Evolutionary conservation across 2,113 vertebrate genomes (phyloP).

Genomic region (Tyto alba): DNA sequence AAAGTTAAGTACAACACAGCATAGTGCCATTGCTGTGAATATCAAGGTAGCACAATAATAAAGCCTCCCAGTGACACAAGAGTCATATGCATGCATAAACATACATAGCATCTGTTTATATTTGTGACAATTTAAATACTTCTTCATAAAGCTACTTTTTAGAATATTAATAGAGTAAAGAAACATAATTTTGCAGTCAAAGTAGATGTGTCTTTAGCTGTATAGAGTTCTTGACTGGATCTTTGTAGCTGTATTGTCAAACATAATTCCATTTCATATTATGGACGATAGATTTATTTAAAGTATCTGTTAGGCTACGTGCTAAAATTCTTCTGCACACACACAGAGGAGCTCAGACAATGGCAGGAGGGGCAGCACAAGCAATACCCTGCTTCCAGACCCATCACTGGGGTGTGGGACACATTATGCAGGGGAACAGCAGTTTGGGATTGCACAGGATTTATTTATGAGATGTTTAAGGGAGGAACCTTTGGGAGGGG

Average conservation of each 20-base stretch:
- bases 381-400: neutral
- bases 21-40: neutral
- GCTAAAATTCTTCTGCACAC: neutral
- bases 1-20: neutral
- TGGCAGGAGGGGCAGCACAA: neutral
- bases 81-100: fast-evolving
- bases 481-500: neutral
- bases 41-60: neutral
- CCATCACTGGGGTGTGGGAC: neutral
- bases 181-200: neutral
- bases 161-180: neutral
- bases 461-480: neutral
- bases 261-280: neutral
- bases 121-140: neutral
- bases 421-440: neutral
- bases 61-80: neutral
- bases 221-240: neutral
- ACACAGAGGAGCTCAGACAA: neutral
- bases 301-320: neutral
- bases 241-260: neutral
- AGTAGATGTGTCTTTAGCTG: neutral
- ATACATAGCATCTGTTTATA: neutral
- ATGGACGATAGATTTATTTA: neutral
- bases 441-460: neutral
- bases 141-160: neutral